Evolutionary conservation across 2,113 vertebrate genomes (phyloP).

Genomic region (Oceanites oceanicus): DNA sequence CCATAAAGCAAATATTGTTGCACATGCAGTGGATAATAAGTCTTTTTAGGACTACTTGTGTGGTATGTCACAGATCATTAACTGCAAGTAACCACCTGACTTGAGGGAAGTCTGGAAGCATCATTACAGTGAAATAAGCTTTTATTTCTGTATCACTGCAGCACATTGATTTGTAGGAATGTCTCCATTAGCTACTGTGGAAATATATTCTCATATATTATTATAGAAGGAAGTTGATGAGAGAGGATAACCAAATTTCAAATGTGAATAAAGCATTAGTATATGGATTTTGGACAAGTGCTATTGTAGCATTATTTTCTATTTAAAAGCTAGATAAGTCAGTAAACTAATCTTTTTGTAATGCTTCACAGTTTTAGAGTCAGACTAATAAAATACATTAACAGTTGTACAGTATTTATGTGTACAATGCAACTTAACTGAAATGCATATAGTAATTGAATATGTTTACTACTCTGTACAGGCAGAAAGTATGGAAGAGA

Average conservation of each 20-base stretch:
- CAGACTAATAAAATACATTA: background rate
- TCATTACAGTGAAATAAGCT: constrained; percentile 90
- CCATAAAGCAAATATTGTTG: constrained; percentile 99
- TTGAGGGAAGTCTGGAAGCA: constrained; percentile 90
- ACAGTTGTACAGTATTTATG: background rate
- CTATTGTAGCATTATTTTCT: constrained; percentile 28
- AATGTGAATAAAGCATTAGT: constrained; percentile 39
- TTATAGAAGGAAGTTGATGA: constrained; percentile 69
- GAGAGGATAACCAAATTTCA: constrained; percentile 58
- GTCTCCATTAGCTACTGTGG: constrained; percentile 79
- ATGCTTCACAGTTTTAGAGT: background rate
- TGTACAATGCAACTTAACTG: background rate
- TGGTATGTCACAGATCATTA: constrained; percentile 99
- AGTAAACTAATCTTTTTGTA: background rate
- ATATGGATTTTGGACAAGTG: constrained; percentile 17
- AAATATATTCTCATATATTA: constrained; percentile 71
- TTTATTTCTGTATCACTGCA: constrained; percentile 88
- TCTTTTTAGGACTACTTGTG: constrained; percentile 97
- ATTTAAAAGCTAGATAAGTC: background rate
- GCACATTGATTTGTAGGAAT: constrained; percentile 90
- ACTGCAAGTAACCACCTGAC: constrained; percentile 93
- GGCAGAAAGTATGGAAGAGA: background rate
- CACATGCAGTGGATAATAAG: constrained; percentile 98
- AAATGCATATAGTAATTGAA: background rate
- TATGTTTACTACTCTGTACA: background rate